A percentile compares a stretch with the other conserved stretches of the same genome.
These are phyloP conservation scores for Chamaedrilus cognettii DNA, from an alignment of 2,888 invertebrate genomes.

Conservation along the genomic window DNA sequence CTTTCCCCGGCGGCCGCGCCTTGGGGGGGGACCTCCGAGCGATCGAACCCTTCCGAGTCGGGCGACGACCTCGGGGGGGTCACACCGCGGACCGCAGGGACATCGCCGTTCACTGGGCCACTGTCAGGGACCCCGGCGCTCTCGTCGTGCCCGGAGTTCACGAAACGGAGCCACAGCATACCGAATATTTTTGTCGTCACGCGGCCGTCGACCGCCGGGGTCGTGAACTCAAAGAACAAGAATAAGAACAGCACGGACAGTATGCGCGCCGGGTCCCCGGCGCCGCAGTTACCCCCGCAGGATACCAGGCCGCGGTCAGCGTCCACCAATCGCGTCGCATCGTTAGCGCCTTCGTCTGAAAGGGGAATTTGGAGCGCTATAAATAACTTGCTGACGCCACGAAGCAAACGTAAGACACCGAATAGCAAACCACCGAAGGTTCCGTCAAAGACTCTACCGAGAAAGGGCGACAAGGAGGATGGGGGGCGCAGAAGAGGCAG, in stretches of 20 bases:
- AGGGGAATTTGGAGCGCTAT: too few relatives aligned
- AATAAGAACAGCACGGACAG: constrained; percentile 1
- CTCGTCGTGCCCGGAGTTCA: background rate
- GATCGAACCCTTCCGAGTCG: background rate
- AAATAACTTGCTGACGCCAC: too few relatives aligned
- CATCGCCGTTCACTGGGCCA: background rate
- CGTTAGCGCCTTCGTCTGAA: too few relatives aligned
- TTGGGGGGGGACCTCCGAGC: background rate
- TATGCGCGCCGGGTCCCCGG: background rate
- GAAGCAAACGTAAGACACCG: too few relatives aligned
- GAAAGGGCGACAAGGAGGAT: too few relatives aligned
- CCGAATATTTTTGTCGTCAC: background rate
- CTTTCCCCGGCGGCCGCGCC: background rate
- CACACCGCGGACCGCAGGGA: background rate
- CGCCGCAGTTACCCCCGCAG: background rate
- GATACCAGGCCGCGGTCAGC: background rate
- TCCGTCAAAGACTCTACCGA: background rate
- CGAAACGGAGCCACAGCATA: background rate
- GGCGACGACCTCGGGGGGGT: background rate
- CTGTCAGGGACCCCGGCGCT: background rate
- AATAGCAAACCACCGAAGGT: constrained; percentile 1
- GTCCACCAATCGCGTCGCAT: background rate
- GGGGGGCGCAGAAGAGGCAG: too few relatives aligned
- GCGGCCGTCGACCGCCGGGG: background rate
- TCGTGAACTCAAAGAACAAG: too few relatives aligned